A percentile compares a stretch with the other conserved stretches of the same genome.
Conservation (phyloP, 2,888 invertebrate genomes). For the Podabrus alpinus region DNA sequence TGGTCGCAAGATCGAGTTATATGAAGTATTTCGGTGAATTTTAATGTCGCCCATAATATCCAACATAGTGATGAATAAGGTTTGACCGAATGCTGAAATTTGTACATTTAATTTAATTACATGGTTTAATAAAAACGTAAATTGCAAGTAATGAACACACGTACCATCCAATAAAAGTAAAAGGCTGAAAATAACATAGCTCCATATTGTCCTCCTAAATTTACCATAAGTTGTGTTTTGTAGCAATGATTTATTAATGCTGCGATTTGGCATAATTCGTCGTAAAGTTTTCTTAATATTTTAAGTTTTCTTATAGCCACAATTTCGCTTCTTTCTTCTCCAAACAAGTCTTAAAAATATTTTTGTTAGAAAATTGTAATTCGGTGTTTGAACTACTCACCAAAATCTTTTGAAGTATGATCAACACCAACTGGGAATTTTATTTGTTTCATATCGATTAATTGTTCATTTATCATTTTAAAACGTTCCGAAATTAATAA, state of each 20-base stretch:
- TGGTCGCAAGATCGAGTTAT: not conserved
- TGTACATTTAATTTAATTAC: not conserved
- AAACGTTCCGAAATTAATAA: not conserved
- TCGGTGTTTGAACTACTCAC: not conserved
- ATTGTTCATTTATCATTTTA: not conserved
- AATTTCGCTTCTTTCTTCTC: not conserved
- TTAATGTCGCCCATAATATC: conserved; percentile 1
- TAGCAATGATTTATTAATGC: not conserved
- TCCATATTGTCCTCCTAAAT: not conserved
- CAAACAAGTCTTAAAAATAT: not conserved
- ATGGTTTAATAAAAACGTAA: not conserved
- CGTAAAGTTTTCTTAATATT: not conserved
- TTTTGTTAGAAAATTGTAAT: not conserved
- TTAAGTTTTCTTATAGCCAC: not conserved
- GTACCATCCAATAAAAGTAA: conserved; percentile 2
- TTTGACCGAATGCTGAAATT: not conserved
- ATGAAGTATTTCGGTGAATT: not conserved
- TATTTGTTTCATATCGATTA: not conserved
- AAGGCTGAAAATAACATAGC: not conserved
- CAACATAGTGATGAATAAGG: not conserved
- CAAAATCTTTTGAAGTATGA: not conserved
- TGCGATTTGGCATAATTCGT: not conserved
- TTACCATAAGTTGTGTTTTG: not conserved
- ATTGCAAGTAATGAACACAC: not conserved
- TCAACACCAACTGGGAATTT: not conserved